phyloP scores from a whole-genome alignment of 2,797 vertebrate genomes.

The Xenopus petersii region DNA sequence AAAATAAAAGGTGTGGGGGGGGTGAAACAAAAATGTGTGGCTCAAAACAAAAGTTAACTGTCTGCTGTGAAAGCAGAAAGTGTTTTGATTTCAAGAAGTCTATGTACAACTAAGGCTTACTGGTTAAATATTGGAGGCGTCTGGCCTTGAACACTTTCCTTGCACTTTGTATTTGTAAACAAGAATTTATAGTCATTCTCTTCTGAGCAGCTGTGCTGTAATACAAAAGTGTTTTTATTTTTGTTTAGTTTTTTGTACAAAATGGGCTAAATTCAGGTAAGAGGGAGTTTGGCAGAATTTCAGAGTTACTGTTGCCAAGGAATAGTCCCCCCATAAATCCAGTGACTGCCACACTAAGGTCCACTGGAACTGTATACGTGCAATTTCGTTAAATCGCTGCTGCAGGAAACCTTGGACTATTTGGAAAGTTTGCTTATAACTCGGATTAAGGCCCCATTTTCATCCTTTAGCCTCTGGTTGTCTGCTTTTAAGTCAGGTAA shows the following conservation, averaged over 20 bases:
- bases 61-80: constrained; percentile 83
- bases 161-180: constrained; percentile 84
- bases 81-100: constrained; percentile 76
- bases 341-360: constrained; percentile 68
- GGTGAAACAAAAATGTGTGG: constrained; percentile 71
- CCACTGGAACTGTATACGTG: constrained; percentile 82
- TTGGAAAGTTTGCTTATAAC: constrained; percentile 99
- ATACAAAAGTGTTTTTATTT: constrained; percentile 69
- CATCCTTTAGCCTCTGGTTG: constrained; percentile 99
- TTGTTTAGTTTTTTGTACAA: constrained; percentile 56
- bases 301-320: constrained; percentile 65
- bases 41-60: constrained; percentile 87
- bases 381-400: constrained; percentile 83
- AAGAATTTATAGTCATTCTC: constrained; percentile 80
- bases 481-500: constrained; percentile 98
- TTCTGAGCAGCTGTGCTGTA: constrained; percentile 79
- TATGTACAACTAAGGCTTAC: constrained; percentile 99
- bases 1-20: constrained; percentile 56
- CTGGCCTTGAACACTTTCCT: constrained; percentile 82
- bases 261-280: constrained; percentile 62
- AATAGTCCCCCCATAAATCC: constrained; percentile 62
- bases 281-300: constrained; percentile 77
- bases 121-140: constrained; percentile 94
- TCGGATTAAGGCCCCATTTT: constrained; percentile 98
- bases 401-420: constrained; percentile 74